Percentiles rank a stretch among this genome's conserved stretches.
Conservation (phyloP, 2,888 invertebrate genomes). For the Mythimna ferrago region DNA sequence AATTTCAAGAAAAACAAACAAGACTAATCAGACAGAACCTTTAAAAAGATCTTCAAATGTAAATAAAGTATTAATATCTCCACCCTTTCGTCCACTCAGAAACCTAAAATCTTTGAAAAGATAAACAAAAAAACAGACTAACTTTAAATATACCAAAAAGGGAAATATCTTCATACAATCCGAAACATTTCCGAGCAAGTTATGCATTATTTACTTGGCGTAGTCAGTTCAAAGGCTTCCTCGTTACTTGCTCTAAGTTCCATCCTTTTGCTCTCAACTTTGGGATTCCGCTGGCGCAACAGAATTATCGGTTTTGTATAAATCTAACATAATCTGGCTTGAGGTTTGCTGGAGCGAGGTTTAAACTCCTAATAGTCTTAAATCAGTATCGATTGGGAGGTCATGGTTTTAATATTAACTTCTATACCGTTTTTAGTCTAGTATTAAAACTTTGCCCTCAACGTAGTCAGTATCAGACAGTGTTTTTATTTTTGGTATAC, state of each 20-base stretch:
- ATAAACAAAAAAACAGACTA: constrained; percentile 6
- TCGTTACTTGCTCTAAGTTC: constrained; percentile 39
- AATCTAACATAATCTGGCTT: constrained; percentile 32
- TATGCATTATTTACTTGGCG: constrained; percentile 44
- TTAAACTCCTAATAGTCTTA: constrained; percentile 3
- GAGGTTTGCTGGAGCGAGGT: constrained; percentile 8
- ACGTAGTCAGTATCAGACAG: no score
- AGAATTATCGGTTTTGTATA: constrained; percentile 40
- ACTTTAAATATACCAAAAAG: constrained; percentile 17
- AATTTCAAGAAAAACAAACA: not conserved
- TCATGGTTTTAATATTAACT: not conserved
- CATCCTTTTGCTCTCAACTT: constrained; percentile 38
- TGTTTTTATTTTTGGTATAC: no score
- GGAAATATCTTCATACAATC: constrained; percentile 31
- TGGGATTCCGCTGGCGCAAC: constrained; percentile 29
- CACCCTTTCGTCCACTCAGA: not conserved
- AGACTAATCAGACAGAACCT: no score
- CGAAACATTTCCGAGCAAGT: constrained; percentile 44
- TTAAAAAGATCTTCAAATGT: not conserved
- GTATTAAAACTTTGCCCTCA: not conserved
- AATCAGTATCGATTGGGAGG: constrained; percentile 12
- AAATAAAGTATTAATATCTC: not conserved
- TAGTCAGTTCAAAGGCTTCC: constrained; percentile 42
- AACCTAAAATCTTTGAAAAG: not conserved
- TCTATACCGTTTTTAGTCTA: not conserved